These are phyloP conservation scores for Callospermophilus lateralis DNA, from an alignment of 2,113 vertebrate genomes.

Conservation along the genomic window DNA sequence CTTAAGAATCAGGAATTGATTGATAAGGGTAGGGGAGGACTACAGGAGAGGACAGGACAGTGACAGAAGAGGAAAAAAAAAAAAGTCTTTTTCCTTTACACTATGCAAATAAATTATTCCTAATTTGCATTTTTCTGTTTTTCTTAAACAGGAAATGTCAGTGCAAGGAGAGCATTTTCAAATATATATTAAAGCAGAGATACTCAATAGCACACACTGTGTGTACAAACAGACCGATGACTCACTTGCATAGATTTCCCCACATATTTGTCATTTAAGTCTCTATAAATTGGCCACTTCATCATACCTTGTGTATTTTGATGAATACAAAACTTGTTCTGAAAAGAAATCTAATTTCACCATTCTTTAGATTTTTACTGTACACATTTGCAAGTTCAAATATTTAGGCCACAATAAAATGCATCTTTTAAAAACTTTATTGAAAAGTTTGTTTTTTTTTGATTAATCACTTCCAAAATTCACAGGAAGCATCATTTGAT, in stretches of 20 bases:
- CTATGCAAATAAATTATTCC: background rate
- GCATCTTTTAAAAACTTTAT: background rate
- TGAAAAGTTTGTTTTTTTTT: background rate
- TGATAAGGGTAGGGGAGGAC: background rate
- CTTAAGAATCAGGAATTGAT: background rate
- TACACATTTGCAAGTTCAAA: background rate
- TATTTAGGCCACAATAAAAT: constrained; percentile 6
- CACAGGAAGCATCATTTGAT: constrained; percentile 1
- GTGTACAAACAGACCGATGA: background rate
- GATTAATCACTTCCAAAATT: constrained; percentile 21
- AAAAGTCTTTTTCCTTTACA: background rate
- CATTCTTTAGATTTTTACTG: background rate
- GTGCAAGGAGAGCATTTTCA: background rate
- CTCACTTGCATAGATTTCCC: background rate
- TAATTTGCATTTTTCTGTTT: background rate
- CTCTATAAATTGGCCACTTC: background rate
- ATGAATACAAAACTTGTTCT: constrained; percentile 3
- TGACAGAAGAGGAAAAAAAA: background rate
- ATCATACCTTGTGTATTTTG: background rate
- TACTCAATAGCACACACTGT: background rate
- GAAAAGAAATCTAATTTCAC: background rate
- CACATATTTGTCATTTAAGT: constrained; percentile 29
- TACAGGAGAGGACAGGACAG: background rate
- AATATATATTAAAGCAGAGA: background rate
- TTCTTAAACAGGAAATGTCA: background rate